Conservation (phyloP, 37 sponge, comb jelly and placozoan species). For the Axinella damicornis region DNA sequence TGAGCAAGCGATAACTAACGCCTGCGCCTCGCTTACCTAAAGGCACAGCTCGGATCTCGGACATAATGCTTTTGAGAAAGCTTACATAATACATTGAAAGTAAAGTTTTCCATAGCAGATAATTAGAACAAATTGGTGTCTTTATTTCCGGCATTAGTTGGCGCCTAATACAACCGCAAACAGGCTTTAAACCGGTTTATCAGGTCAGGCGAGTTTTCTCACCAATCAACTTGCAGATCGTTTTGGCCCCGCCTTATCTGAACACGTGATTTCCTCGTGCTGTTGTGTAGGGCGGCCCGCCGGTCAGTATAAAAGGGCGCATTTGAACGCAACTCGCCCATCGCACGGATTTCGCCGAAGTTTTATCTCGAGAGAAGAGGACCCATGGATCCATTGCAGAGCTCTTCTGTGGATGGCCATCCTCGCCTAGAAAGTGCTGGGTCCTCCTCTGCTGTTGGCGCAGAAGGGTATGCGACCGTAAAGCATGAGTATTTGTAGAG, state of each 20-base stretch:
- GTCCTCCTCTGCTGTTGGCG: constrained; percentile 71
- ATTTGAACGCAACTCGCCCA: background rate
- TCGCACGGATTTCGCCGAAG: constrained; percentile 40
- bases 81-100: too few relatives aligned
- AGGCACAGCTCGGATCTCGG: constrained; percentile 87
- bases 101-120: too few relatives aligned
- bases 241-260: background rate
- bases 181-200: constrained; percentile 33
- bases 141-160: background rate
- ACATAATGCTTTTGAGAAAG: constrained; percentile 34
- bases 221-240: constrained; percentile 8
- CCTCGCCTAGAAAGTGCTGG: constrained; percentile 58
- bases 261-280: constrained; percentile 56
- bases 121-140: too few relatives aligned
- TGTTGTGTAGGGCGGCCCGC: too few relatives aligned
- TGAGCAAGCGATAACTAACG: background rate
- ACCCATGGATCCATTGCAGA: constrained; percentile 59
- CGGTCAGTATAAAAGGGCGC: constrained; percentile 46
- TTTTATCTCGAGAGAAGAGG: constrained; percentile 13
- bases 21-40: constrained; percentile 60
- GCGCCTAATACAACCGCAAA: constrained; percentile 22
- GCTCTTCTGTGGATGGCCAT: constrained; percentile 52
- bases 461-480: constrained; percentile 73
- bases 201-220: constrained; percentile 28
- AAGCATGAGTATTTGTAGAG: constrained; percentile 54